Evolutionary conservation across 2,113 vertebrate genomes (phyloP), one percentile per base, ranked within the genome.

Genomic region (Pitta sordida): DNA sequence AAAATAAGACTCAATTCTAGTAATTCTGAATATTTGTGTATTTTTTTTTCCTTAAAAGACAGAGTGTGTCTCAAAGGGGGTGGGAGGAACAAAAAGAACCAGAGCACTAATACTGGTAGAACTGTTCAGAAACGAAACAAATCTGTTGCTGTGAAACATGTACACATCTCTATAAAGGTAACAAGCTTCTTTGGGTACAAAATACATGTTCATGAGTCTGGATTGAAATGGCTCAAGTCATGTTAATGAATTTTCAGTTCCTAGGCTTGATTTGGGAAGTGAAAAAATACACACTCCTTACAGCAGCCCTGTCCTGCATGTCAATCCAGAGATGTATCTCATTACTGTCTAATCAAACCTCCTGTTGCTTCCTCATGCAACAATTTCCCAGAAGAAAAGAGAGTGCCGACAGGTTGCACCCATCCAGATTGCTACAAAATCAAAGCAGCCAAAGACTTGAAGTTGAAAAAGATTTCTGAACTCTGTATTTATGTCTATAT

Each of bases 41-140:
- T 6, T 2, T 9, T 49, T 56, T 59, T 43, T 48, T 46, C 2
- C 27, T 29, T 14, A 46, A 63, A 32, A 65, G 17, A 55, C 3
- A 3, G 34, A 63, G 7, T 16, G 4, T 68, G 12, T 22, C 27
- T 63, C 2, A 3, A 7, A 7, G 5, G 9, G 4, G 7, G 7
- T 13, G 46, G 8, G 14, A 18, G 32, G 41, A 9, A 36, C 15
- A 26, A 36, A 13, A 56, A 58, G 10, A 70, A 55, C n/a, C 14
- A 3, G 59, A 77, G 59, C 32, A 60, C 9, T 24, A 41, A 26
- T 19, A 76, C 24, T 32, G 44, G 65, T 52, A 11, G 55, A 48
- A 68, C 23, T 60, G 21, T 5, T 74, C 22, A 74, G 82, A 86
- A 77, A n/a, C 5, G 32, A 81, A 58, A 34, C 8, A 37, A 80